Percentiles rank a stretch among this genome's conserved stretches.
phyloP scores from a whole-genome alignment of 2,797 vertebrate genomes.

The Pogonophryne albipinna region DNA sequence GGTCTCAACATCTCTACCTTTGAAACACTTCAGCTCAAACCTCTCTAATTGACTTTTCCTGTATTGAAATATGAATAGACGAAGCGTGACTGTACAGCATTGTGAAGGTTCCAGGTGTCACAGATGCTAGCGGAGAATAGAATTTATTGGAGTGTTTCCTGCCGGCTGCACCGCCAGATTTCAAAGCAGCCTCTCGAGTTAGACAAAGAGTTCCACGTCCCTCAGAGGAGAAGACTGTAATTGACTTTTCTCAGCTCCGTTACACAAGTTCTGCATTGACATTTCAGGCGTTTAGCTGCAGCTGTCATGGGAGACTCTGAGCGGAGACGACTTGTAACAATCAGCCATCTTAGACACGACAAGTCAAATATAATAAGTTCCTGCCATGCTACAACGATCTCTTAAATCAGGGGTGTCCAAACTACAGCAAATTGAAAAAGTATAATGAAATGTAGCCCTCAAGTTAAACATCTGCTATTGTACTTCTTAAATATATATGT shows the following conservation, averaged over 20 bases:
- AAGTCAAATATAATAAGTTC: neutral
- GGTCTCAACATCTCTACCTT: neutral
- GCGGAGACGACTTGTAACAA: neutral
- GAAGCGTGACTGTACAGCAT: conserved; percentile 18
- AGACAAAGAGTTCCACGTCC: conserved; percentile 60
- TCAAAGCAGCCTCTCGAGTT: conserved; percentile 54
- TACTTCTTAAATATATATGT: too few relatives aligned
- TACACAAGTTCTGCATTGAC: conserved; percentile 30
- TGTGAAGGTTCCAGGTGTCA: conserved; percentile 31
- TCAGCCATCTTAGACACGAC: neutral
- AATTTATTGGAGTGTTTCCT: conserved; percentile 32
- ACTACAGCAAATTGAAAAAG: too few relatives aligned
- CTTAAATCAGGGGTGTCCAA: too few relatives aligned
- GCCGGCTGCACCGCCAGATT: conserved; percentile 56
- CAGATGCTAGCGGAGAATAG: conserved; percentile 30
- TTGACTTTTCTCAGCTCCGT: conserved; percentile 49
- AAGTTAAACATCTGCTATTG: too few relatives aligned
- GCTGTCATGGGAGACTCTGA: neutral
- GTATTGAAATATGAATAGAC: conserved; percentile 43
- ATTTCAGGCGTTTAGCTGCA: conserved; percentile 36
- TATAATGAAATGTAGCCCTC: too few relatives aligned
- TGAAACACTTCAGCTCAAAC: conserved; percentile 13
- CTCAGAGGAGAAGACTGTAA: conserved; percentile 53
- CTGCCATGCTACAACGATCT: neutral
- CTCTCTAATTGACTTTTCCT: neutral